A percentile compares a stretch with the other conserved stretches of the same genome.
These are phyloP conservation scores for Neolamprologus brichardi DNA, from an alignment of 2,113 vertebrate species.

Conservation along the genomic window DNA sequence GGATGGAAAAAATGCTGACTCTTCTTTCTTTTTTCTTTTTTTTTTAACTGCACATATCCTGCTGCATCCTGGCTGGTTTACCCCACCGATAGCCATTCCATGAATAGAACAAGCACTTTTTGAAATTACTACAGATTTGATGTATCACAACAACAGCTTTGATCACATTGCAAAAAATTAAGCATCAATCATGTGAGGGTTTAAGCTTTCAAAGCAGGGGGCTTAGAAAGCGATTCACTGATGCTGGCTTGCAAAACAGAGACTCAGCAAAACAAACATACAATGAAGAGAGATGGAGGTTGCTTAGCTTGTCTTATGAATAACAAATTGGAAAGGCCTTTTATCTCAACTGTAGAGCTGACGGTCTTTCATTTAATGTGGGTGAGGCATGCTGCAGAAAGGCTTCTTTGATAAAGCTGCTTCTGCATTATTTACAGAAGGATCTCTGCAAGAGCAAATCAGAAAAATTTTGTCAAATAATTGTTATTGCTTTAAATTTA, in stretches of 20 bases:
- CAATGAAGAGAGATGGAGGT: not conserved
- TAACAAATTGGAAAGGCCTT: not conserved
- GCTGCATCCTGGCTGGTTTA: conserved; percentile 18
- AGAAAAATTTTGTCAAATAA: not conserved
- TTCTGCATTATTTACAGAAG: not conserved
- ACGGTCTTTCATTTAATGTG: not conserved
- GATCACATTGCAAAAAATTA: conserved; percentile 29
- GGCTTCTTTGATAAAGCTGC: not conserved
- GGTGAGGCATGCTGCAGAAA: not conserved
- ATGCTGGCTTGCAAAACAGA: conserved; percentile 12
- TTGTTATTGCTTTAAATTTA: not conserved
- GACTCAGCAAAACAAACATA: conserved; percentile 8
- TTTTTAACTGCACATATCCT: not conserved
- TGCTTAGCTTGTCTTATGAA: not conserved
- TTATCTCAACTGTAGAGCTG: not conserved
- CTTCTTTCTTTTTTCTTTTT: not conserved
- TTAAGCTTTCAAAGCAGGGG: conserved; percentile 14
- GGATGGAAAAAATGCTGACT: not conserved
- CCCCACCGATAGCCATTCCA: not conserved
- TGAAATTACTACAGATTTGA: conserved; percentile 29
- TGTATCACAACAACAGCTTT: conserved; percentile 15
- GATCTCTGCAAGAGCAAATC: not conserved
- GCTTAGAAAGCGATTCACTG: conserved; percentile 11
- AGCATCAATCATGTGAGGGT: conserved; percentile 16
- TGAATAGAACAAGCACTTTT: conserved; percentile 23